phyloP scores from a whole-genome alignment of 1,140 invertebrate species.

The Drosophila quadrilineata region DNA sequence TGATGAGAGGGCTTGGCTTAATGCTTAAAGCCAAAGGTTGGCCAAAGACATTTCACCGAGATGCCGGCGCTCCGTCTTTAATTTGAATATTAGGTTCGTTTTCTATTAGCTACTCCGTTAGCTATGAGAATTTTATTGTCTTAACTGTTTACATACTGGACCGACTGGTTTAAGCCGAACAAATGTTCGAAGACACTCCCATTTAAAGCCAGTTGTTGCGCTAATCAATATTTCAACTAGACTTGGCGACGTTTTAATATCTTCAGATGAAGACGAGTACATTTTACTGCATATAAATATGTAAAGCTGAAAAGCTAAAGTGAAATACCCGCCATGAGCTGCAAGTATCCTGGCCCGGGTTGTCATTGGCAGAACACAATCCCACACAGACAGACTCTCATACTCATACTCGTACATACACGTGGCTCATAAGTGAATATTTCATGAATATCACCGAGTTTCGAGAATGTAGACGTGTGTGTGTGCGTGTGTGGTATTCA shows the following conservation, averaged over 20 bases:
- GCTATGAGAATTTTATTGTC: conserved; percentile 7
- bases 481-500: conserved; percentile 2
- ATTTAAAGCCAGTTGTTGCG: neutral
- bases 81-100: neutral
- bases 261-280: neutral
- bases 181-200: neutral
- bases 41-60: neutral
- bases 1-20: neutral
- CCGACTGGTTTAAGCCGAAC: neutral
- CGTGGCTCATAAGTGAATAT: conserved; percentile 45
- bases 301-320: conserved; percentile 27
- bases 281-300: conserved; percentile 2
- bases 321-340: conserved; percentile 20
- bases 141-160: conserved; percentile 5
- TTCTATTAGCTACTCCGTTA: conserved; percentile 6
- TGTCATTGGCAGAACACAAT: conserved; percentile 32
- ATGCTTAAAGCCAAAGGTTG: neutral
- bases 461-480: conserved; percentile 19
- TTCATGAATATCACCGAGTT: conserved; percentile 54
- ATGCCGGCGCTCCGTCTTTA: no score
- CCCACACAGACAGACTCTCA: neutral
- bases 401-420: neutral
- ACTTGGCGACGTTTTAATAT: neutral
- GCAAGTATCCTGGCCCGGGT: conserved; percentile 38
- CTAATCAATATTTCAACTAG: conserved; percentile 5